Percentiles rank a stretch among this genome's conserved stretches.
These are phyloP conservation scores for Patella caerulea DNA, from an alignment of 2,888 invertebrate genomes.

Conservation along the genomic window DNA sequence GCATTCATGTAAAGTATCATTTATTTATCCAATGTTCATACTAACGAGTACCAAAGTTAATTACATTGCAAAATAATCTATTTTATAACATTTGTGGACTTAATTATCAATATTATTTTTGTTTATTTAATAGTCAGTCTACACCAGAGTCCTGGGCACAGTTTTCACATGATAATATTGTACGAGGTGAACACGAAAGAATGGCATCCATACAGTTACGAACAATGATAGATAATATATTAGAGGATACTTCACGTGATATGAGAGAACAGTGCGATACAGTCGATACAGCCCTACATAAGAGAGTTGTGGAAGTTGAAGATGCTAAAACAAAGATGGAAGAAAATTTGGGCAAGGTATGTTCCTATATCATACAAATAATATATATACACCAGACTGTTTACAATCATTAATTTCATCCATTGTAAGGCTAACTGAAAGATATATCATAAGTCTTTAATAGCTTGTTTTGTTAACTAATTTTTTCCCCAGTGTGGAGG, in stretches of 20 bases:
- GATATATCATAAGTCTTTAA: no score
- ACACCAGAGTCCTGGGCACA: constrained; percentile 89
- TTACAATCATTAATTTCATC: no score
- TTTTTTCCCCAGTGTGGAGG: no score
- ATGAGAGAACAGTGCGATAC: constrained; percentile 86
- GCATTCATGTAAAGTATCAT: no score
- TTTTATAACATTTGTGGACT: background rate
- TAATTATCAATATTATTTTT: background rate
- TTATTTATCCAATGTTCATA: no score
- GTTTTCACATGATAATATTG: constrained; percentile 84
- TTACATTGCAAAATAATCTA: background rate
- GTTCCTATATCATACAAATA: background rate
- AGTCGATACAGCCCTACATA: constrained; percentile 83
- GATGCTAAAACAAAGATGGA: constrained; percentile 76
- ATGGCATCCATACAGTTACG: constrained; percentile 83
- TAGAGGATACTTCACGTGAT: constrained; percentile 84
- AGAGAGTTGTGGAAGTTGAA: constrained; percentile 79
- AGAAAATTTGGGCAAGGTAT: constrained; percentile 80
- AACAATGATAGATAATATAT: constrained; percentile 79
- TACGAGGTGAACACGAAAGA: constrained; percentile 82
- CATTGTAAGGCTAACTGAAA: no score
- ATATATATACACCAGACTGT: no score
- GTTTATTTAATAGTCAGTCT: constrained; percentile 78
- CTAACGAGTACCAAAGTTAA: no score
- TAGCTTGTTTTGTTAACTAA: no score